A percentile compares a stretch with the other conserved stretches of the same genome.
These are phyloP conservation scores for Stictonetta naevosa DNA, from an alignment of 2,113 vertebrate species.

Conservation along the genomic window DNA sequence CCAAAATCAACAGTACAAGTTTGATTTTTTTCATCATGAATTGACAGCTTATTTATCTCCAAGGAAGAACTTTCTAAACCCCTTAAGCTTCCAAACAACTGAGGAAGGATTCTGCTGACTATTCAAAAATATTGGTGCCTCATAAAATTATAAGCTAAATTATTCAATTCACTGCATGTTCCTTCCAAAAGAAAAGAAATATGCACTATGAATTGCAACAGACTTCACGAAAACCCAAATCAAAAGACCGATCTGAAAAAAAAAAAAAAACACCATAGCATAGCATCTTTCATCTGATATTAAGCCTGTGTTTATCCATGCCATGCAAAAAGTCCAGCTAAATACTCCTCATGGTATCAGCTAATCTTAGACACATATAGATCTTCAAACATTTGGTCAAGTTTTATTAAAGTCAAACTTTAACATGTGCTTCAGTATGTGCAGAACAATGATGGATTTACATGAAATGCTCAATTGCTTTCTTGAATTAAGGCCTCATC, in stretches of 20 bases:
- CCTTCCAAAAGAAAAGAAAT: neutral
- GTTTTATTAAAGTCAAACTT: conserved; percentile 43
- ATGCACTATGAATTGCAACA: conserved; percentile 39
- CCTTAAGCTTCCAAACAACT: conserved; percentile 80
- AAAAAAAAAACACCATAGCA: neutral
- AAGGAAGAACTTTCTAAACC: conserved; percentile 81
- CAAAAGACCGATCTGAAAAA: neutral
- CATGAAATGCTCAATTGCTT: conserved; percentile 45
- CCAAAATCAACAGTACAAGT: conserved; percentile 86
- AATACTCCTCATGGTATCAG: neutral
- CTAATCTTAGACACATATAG: conserved; percentile 22
- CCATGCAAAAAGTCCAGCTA: neutral
- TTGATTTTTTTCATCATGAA: conserved; percentile 88
- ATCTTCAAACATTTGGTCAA: conserved; percentile 16
- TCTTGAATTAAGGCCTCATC: conserved; percentile 39
- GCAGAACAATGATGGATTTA: conserved; percentile 39
- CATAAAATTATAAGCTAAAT: conserved; percentile 62
- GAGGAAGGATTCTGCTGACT: conserved; percentile 85
- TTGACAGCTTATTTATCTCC: conserved; percentile 90
- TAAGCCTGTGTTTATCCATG: conserved; percentile 1
- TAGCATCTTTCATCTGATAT: neutral
- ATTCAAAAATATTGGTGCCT: conserved; percentile 80
- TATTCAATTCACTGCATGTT: conserved; percentile 42
- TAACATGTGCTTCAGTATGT: neutral
- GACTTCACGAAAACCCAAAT: neutral